Percentiles rank a stretch among this genome's conserved stretches.
Evolutionary conservation across 2,113 vertebrate species (phyloP).

Genomic region (Anolis carolinensis): DNA sequence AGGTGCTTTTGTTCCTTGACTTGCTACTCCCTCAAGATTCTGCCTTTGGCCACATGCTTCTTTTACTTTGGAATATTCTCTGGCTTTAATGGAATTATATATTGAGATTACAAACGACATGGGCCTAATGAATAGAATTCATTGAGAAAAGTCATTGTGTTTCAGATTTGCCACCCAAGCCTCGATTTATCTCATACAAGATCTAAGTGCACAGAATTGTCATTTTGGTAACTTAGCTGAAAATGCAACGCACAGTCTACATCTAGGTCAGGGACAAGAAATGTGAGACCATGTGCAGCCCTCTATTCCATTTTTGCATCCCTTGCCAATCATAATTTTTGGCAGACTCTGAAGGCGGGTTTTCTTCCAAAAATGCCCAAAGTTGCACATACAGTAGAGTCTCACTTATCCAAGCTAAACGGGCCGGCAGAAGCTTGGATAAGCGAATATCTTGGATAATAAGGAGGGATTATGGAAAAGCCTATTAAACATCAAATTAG

Average conservation of each 20-base stretch:
- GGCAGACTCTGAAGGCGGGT: too few species aligned
- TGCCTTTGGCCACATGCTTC: constrained; percentile 53
- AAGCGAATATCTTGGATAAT: too few species aligned
- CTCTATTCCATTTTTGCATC: too few species aligned
- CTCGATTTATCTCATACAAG: background rate
- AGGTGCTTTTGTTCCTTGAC: constrained; percentile 76
- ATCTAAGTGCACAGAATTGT: fast-evolving
- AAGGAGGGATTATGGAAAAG: too few species aligned
- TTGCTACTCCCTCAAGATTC: fast-evolving
- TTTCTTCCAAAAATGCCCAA: too few species aligned
- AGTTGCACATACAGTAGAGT: too few species aligned
- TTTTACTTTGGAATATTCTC: constrained; percentile 27
- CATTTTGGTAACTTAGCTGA: background rate
- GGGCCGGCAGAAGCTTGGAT: too few species aligned
- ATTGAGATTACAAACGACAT: background rate
- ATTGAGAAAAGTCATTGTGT: fast-evolving
- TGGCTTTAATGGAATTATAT: background rate
- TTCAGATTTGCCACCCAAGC: background rate
- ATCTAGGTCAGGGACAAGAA: background rate
- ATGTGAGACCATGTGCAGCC: background rate
- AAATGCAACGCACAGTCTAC: too few species aligned
- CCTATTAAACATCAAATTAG: too few species aligned
- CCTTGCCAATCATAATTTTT: too few species aligned
- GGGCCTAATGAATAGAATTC: constrained; percentile 6
- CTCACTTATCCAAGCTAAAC: too few species aligned